Base-by-base conservation (phyloP, 2,797 vertebrate genomes). In the Labeo calbasu region DNA sequence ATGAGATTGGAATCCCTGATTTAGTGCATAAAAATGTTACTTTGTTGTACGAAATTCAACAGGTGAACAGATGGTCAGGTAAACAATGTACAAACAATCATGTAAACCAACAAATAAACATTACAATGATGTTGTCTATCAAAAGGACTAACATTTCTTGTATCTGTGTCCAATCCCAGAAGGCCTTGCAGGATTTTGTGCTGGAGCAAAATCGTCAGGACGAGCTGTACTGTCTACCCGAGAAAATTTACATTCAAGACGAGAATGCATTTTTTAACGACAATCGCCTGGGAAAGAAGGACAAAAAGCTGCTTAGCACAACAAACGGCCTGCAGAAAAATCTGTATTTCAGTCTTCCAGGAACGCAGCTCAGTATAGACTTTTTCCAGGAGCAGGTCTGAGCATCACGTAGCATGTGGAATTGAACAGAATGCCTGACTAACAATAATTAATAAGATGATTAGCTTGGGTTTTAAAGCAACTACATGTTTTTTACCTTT, bases 301-400 rank as follows among this genome's bases (percentile, higher is more conserved):
- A 95, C 88, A 92, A 46, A 80, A 93, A 88, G 86, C 92, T 93
- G 7, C 90, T 96, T 1, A 93, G 93, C 28, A 3, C 93, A 81
- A 82, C 77, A 3, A 88, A 88, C 0, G 87, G 87, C 0, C 87
- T 94, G 11, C 93, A 89, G 90, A 93, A 89, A 84, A 94, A 84
- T 87, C 88, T 95, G 28, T 92, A 91, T 85, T 93, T 96, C 89
- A 94, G 94, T 85, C 91, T 96, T 69, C 95, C 95, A 0, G 94
- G 93, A 85, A 93, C 94, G 40, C 87, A 89, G 84, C 92, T 96
- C 1, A 94, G 93, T 70, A 90, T 95, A 89, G 95, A 96, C 87
- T 96, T 96, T 92, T 96, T 96, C 87, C 92, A 90, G 86, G 91
- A 94, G 28, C 95, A 96, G 95, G 95, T 96, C 85, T 81, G 84